Base-by-base conservation (phyloP, 2,888 invertebrate species). In the Euplagia quadripunctaria region DNA sequence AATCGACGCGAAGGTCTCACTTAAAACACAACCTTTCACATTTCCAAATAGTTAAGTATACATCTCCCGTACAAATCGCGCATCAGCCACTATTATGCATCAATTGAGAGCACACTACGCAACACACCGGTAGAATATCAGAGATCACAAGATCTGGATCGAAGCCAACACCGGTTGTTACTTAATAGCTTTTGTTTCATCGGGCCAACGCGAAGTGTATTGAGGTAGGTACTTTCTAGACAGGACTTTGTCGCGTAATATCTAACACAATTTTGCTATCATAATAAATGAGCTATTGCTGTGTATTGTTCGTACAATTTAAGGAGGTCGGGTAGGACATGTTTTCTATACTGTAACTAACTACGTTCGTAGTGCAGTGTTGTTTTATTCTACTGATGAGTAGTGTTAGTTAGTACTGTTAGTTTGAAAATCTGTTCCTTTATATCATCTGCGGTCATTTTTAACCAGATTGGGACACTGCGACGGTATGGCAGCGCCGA, bases 381-480 rank as follows among this genome's bases (percentile, higher is more conserved):
- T 20, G 20, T 58, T 58, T 20, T 20, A 58, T 20, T 58, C 20
- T 5, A 11, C 4, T 4, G 20, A 11, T 4, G 20, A 58, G 20
- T 58, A 20, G 31, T 1, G 31, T 31, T 31, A 31, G 31, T 31
- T 31, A 31, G 31, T 2, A 31, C 31, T 31, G 99, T 99, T 89
- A 99, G 96, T 96, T 99, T 99, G 96, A 97, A 98, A 89, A 99
- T 99, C 91, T 99, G 98, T 88, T 99, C 99, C 91, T 98, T 99
- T 17, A 99, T 99, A 97, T 99, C 99, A 84, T 99, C 99, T 78
- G 99, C 97, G 70, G 98, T 98, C 78, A 99, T 96, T 96, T 99
- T 99, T 89, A 99, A 96, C 99, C 99, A 99, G 82, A 99, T 99
- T 80, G 99, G 99, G 75, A 99, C 99, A 93, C 99, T 99, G 90